Conservation (phyloP, 2,888 invertebrate genomes). For the Hypomecis atomaria region DNA sequence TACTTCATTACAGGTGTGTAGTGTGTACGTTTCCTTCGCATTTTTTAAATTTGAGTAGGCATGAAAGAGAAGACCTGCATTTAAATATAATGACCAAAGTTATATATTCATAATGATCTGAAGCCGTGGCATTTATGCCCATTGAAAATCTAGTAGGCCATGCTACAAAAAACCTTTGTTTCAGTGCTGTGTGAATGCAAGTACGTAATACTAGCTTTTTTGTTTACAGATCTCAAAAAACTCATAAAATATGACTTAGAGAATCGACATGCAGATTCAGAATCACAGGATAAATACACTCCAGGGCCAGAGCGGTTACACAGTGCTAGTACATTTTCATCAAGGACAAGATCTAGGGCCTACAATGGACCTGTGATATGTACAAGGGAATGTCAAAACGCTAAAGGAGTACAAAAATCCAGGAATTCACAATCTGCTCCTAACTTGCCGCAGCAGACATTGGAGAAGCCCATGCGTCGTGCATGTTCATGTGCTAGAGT, state of each 20-base stretch:
- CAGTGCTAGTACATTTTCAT: constrained; percentile 78
- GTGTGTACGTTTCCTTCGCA: constrained; percentile 18
- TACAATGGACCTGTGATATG: constrained; percentile 54
- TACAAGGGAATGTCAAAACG: constrained; percentile 58
- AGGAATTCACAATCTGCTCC: constrained; percentile 69
- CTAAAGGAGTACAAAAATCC: constrained; percentile 35
- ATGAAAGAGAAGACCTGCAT: not conserved
- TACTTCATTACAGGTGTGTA: constrained; percentile 90
- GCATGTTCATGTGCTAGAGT: constrained; percentile 71
- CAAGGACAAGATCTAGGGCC: constrained; percentile 67
- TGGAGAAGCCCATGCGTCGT: constrained; percentile 59
- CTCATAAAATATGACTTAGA: constrained; percentile 86
- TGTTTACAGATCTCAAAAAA: constrained; percentile 86
- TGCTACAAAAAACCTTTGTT: not conserved
- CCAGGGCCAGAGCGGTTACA: constrained; percentile 74
- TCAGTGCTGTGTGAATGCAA: not conserved
- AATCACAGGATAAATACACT: constrained; percentile 51
- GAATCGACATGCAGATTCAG: constrained; percentile 58
- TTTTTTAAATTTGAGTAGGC: not conserved
- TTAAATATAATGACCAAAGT: not conserved
- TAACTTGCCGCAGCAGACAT: constrained; percentile 54
- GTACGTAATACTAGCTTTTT: constrained; percentile 28
- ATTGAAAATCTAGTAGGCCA: not conserved
- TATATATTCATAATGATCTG: too few species aligned
- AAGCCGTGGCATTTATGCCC: not conserved